A percentile compares a stretch with the other conserved stretches of the same genome.
These are phyloP conservation scores for Ceratitis capitata DNA, from an alignment of 1,140 invertebrate genomes.

Conservation along the genomic window DNA sequence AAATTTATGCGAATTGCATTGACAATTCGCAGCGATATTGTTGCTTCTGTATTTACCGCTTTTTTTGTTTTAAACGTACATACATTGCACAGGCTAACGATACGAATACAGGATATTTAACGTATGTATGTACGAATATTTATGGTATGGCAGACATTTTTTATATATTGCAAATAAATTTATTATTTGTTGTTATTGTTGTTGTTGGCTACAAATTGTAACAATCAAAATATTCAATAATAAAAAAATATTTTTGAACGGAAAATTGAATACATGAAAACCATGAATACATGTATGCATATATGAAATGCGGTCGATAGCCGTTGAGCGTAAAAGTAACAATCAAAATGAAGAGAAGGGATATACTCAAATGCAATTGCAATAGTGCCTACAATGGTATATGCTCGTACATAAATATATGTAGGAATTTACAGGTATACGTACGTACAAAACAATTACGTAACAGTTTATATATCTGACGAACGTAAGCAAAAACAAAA, in stretches of 20 bases:
- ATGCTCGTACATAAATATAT: not conserved
- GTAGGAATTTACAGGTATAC: not conserved
- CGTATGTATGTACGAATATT: not conserved
- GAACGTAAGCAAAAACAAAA: not conserved
- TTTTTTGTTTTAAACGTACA: not conserved
- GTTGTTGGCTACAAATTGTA: constrained; percentile 15
- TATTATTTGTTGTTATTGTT: not conserved
- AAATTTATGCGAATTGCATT: constrained; percentile 64
- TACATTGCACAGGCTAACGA: not conserved
- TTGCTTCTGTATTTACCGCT: not conserved
- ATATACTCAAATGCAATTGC: not conserved
- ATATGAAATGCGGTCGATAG: not conserved
- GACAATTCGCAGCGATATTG: not conserved
- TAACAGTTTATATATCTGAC: not conserved
- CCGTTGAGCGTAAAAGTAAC: not conserved
- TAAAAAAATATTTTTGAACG: not conserved
- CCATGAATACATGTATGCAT: too few species aligned
- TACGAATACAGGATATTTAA: too few species aligned
- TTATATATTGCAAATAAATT: not conserved
- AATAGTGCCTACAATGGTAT: not conserved
- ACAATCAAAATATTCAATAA: not conserved
- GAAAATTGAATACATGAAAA: not conserved
- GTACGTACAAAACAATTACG: not conserved
- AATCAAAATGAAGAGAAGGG: not conserved
- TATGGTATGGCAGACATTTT: not conserved